Conservation (phyloP, 2,113 vertebrate genomes). For the Atractosteus spatula region DNA sequence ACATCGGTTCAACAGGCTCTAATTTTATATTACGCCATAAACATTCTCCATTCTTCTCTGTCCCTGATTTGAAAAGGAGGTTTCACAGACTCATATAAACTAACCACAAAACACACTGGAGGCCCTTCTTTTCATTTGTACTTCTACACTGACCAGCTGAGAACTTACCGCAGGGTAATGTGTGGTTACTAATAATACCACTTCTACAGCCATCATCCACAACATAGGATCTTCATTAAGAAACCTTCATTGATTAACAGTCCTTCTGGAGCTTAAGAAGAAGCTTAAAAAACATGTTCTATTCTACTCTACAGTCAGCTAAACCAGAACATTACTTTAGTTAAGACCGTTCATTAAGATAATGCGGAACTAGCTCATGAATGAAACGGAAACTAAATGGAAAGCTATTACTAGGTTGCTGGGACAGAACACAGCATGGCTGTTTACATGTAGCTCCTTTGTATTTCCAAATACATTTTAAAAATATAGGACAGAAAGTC, state of each 20-base stretch:
- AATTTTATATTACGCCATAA: no score
- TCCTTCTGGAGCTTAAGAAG: constrained; percentile 7
- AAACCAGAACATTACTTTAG: no score
- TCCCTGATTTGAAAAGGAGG: constrained; percentile 15
- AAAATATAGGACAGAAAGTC: no score
- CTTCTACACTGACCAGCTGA: constrained; percentile 23
- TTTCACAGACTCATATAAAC: constrained; percentile 24
- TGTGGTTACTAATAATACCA: constrained; percentile 35
- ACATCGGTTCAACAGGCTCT: no score
- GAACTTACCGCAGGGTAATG: constrained; percentile 24
- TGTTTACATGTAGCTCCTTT: no score
- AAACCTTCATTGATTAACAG: constrained; percentile 29
- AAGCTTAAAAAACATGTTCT: neutral
- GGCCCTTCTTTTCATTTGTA: constrained; percentile 19
- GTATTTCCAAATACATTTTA: no score
- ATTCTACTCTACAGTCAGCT: no score
- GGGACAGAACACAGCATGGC: no score
- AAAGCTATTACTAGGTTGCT: no score
- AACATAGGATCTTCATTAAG: constrained; percentile 34
- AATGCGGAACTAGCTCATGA: no score
- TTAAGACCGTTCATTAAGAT: no score
- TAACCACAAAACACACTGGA: constrained; percentile 28
- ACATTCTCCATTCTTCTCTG: neutral
- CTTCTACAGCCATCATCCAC: constrained; percentile 32
- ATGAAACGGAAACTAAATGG: no score